Percentiles rank a stretch among this genome's conserved stretches.
Conservation (phyloP, 2,113 vertebrate species). For the Platycercus adscitus region DNA sequence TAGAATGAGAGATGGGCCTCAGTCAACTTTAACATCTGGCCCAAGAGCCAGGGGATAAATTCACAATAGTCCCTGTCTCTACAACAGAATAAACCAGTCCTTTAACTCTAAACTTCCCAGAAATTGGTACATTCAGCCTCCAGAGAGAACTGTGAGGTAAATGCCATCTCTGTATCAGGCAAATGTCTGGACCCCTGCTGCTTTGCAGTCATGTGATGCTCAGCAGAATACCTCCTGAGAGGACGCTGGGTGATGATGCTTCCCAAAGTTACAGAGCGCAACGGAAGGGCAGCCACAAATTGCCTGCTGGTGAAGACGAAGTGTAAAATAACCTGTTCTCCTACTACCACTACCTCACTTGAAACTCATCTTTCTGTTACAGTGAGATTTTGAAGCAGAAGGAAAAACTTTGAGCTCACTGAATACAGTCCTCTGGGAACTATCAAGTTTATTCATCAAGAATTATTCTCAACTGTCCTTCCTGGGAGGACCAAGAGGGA, state of each 20-base stretch:
- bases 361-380: neutral
- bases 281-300: neutral
- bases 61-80: neutral
- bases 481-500: neutral
- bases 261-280: neutral
- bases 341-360: neutral
- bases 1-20: neutral
- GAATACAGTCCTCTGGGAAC: neutral
- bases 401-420: neutral
- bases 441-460: neutral
- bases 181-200: neutral
- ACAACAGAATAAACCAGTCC: neutral
- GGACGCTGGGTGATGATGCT: neutral
- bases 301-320: neutral
- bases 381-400: neutral
- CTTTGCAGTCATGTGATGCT: neutral
- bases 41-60: neutral
- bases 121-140: neutral
- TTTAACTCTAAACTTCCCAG: neutral
- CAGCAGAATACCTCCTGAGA: neutral
- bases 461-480: constrained; percentile 18
- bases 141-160: neutral
- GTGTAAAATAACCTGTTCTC: neutral
- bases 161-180: neutral
- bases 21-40: neutral